These are phyloP conservation scores for Sturnira hondurensis DNA, from an alignment of 2,113 vertebrate genomes.

Conservation along the genomic window DNA sequence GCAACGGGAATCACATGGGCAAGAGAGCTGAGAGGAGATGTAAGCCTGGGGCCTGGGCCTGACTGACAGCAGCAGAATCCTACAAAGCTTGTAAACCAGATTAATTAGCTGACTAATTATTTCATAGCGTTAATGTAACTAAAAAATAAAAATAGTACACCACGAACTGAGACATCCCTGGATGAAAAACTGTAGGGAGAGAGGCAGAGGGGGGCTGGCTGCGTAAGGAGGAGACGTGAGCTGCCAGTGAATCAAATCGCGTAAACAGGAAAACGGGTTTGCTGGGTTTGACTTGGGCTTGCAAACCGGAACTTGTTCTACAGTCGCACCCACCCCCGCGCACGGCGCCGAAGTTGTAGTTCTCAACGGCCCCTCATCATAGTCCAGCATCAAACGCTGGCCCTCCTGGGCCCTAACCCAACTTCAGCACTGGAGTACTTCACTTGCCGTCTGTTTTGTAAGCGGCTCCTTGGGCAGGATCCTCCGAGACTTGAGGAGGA, in stretches of 20 bases:
- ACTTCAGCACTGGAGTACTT: fast-evolving
- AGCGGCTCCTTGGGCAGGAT: neutral
- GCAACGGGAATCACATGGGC: constrained; percentile 84
- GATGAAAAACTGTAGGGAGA: neutral
- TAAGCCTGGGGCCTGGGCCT: constrained; percentile 78
- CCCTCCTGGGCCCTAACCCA: neutral
- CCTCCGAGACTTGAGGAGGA: neutral
- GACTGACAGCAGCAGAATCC: constrained; percentile 87
- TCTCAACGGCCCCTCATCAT: neutral
- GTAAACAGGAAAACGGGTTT: neutral
- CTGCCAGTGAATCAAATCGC: neutral
- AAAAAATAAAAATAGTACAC: constrained; percentile 79
- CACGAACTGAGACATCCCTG: constrained; percentile 65
- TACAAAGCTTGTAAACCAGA: constrained; percentile 88
- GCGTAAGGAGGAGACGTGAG: neutral
- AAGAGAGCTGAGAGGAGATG: constrained; percentile 69
- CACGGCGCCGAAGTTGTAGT: neutral
- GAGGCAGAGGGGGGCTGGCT: neutral
- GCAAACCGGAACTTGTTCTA: neutral
- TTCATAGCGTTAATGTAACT: constrained; percentile 83
- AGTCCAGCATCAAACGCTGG: neutral
- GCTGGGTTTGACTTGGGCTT: neutral
- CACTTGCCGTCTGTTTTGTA: neutral
- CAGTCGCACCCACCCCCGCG: neutral
- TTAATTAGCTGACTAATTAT: constrained; percentile 88